A percentile compares a stretch with the other conserved stretches of the same genome.
These are phyloP conservation scores for Rhodophaea formosa DNA, from an alignment of 2,888 invertebrate genomes.

Conservation along the genomic window DNA sequence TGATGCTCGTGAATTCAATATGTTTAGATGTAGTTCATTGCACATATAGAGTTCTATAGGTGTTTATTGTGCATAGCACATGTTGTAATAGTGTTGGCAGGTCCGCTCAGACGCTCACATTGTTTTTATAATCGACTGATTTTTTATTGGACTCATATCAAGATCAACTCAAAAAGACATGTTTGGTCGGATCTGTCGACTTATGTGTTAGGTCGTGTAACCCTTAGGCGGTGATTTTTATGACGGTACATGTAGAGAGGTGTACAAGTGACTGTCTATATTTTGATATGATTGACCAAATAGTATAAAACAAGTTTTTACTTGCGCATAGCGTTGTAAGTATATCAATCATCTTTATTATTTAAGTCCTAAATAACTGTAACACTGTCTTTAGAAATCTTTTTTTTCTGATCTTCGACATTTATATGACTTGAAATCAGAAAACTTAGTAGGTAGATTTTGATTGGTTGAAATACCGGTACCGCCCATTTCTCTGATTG, in stretches of 20 bases:
- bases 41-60: slow-evolving; percentile 42
- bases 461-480: too few species aligned
- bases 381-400: too few species aligned
- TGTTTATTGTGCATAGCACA: slow-evolving; percentile 54
- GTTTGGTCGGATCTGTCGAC: slow-evolving; percentile 55
- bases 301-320: too few species aligned
- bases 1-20: slow-evolving; percentile 56
- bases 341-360: too few species aligned
- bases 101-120: slow-evolving; percentile 42
- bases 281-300: not conserved
- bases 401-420: too few species aligned
- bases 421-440: too few species aligned
- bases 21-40: slow-evolving; percentile 35
- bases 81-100: slow-evolving; percentile 39
- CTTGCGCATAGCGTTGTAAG: too few species aligned
- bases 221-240: not conserved
- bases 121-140: slow-evolving; percentile 44
- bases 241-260: not conserved
- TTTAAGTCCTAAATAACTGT: too few species aligned
- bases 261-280: not conserved
- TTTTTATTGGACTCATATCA: slow-evolving; percentile 63
- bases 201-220: slow-evolving; percentile 35
- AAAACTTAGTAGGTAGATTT: too few species aligned
- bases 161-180: slow-evolving; percentile 35
- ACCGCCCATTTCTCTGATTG: too few species aligned